Base-by-base conservation (phyloP, 2,888 invertebrate genomes). In the Caenorhabditis drosophilae region DNA sequence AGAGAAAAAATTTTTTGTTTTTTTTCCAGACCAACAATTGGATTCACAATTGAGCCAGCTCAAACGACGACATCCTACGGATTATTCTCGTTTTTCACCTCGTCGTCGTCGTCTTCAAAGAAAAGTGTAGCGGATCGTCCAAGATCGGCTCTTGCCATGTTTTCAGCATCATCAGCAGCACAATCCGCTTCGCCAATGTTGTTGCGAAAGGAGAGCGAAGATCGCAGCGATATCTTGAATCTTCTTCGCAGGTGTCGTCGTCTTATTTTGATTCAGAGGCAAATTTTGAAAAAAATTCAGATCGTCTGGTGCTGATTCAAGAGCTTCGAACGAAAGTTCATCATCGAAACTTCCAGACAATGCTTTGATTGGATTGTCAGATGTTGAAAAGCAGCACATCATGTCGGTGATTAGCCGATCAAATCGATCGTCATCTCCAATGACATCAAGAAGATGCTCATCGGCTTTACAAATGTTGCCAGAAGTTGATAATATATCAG, bases 361-460 rank as follows among this genome's bases (percentile, higher is more conserved):
- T 34, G 81, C 79, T 1, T 54, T 81, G 16, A 58, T 66, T 27
- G 80, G 78, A n/a, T 54, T 81, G 18, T 69, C 70, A 11, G 69
- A 69, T n/a, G 58, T 68, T 12, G 81, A 81, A 55, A 71, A 62
- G 38, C 70, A 73, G 26, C 81, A 81, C 45, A 75, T 81, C 11
- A 66, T 70, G 57, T 49, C 56, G 25, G 81, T 81, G 12, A 51
- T 81, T 11, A 53, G 53, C 15, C 41, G 62, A 15, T 67, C 70
- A 3, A 59, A 55, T 7, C 52, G 62, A 34, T 51, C 49, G 1
- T 45, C 50, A 6, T 73, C 75, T 9, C 76, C 78, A 23, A 53
- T 64, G 51, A 49, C 64, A 7, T 80, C 80, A 0, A 58, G 80
- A 61, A 75, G 80, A 56, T 64, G 73, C 25, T 80, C 79, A 2